Conservation (phyloP, 1,140 invertebrate species). For the Halotydeus destructor region DNA sequence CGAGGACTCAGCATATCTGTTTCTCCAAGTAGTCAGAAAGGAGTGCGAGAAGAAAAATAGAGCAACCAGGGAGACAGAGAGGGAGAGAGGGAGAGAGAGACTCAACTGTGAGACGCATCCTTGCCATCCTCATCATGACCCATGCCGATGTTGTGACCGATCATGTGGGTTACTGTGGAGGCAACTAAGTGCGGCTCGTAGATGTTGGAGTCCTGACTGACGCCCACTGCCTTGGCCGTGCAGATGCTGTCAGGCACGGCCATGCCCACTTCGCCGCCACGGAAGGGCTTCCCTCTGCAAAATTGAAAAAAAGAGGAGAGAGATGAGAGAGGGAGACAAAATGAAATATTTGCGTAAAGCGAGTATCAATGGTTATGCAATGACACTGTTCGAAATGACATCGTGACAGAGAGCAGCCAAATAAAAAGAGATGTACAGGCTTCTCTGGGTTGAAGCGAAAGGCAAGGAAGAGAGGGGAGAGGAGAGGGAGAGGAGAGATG, state of each 20-base stretch:
- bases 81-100: too few species aligned
- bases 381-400: too few species aligned
- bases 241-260: constrained; percentile 75
- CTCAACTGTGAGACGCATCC: constrained; percentile 28
- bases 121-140: constrained; percentile 55
- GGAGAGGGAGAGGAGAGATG: too few species aligned
- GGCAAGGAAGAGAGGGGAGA: too few species aligned
- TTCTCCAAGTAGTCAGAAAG: too few species aligned
- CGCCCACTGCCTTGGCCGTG: constrained; percentile 66
- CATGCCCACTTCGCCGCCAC: constrained; percentile 66
- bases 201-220: constrained; percentile 62
- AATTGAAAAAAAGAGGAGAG: constrained; percentile 17
- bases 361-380: too few species aligned
- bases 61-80: too few species aligned
- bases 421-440: too few species aligned
- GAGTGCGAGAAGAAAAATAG: too few species aligned
- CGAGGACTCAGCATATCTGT: too few species aligned
- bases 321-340: too few species aligned
- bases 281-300: constrained; percentile 53
- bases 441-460: too few species aligned
- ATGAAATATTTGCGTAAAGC: constrained; percentile 2
- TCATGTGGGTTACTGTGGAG: constrained; percentile 85
- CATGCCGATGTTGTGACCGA: constrained; percentile 88
- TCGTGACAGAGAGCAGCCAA: neutral
- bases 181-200: constrained; percentile 83